Base-by-base conservation (phyloP, 2,888 invertebrate species). In the Chymomyza procnemis region DNA sequence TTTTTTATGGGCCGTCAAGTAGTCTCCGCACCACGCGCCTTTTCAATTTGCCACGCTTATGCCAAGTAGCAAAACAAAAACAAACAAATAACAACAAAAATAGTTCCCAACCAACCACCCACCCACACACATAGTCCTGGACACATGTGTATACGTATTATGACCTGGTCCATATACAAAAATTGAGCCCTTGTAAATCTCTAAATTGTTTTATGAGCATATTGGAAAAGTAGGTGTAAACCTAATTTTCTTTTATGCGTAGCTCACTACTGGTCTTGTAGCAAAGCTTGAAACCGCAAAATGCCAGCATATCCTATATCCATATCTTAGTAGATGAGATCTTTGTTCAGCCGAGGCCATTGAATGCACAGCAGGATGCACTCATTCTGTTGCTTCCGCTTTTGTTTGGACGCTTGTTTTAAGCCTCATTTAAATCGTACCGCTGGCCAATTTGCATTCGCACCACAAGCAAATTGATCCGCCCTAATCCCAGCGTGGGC, bases 391-490 rank as follows among this genome's bases (percentile, higher is more conserved):
- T 61, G 66, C 66, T 76, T 71, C 71, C 69, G 59, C 71, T 71
- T 69, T 79, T 85, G 83, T 86, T 75, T 73, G 71, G 52, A 21
- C 71, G 78, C 80, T 73, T 73, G 67, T 73, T 65, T 66, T 75
- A 73, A 76, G 76, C 77, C 86, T 84, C 79, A 88, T 88, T 86
- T 82, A 86, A 88, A 84, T 75, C 86, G 67, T 81, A 75, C 75
- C 83, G 86, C 79, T 78, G 80, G 80, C 80, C 85, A 88, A 88
- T 88, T 88, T 88, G 86, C 74, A 88, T 88, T 88, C 89, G 88
- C 89, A 88, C 88, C 80, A 85, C 87, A 86, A 76, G 71, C 78
- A 82, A 88, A 88, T 88, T 86, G 88, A 88, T 85, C 88, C 87
- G 87, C 87, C 88, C 86, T 87, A 85, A 88, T 78, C 80, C 75